These are phyloP conservation scores for Noctua janthina DNA, from an alignment of 2,888 invertebrate genomes.

Conservation along the genomic window DNA sequence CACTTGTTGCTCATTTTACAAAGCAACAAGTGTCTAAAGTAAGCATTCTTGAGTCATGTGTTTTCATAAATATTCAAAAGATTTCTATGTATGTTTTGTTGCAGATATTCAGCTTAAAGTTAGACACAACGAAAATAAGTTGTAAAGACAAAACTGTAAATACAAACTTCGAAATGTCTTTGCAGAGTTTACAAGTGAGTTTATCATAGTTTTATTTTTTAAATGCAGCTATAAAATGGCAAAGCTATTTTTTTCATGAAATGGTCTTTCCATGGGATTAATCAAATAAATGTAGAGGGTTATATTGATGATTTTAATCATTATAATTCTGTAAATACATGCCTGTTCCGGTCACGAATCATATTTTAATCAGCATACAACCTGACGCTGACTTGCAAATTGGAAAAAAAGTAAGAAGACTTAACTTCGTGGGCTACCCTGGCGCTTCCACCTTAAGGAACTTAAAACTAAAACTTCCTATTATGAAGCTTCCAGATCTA, in stretches of 20 bases:
- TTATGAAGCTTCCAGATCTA: neutral
- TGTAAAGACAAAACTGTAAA: conserved; percentile 93
- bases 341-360: too few relatives aligned
- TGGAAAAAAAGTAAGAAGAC: too few relatives aligned
- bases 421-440: too few relatives aligned
- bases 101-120: conserved; percentile 93
- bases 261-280: too few relatives aligned
- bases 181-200: conserved; percentile 92
- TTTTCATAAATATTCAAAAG: neutral
- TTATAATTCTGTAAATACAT: too few relatives aligned
- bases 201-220: neutral
- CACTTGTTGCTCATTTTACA: conserved; percentile 7
- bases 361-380: too few relatives aligned
- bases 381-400: too few relatives aligned
- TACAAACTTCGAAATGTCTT: conserved; percentile 93
- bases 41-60: neutral
- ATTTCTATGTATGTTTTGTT: conserved; percentile 67
- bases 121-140: conserved; percentile 93
- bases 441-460: too few relatives aligned
- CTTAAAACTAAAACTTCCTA: neutral
- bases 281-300: too few relatives aligned
- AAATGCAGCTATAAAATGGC: neutral
- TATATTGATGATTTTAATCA: too few relatives aligned
- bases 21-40: conserved; percentile 7
- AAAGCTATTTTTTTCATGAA: neutral